A percentile compares a stretch with the other conserved stretches of the same genome.
These are phyloP conservation scores for Lagopus muta DNA, from an alignment of 2,113 vertebrate species.

Conservation along the genomic window DNA sequence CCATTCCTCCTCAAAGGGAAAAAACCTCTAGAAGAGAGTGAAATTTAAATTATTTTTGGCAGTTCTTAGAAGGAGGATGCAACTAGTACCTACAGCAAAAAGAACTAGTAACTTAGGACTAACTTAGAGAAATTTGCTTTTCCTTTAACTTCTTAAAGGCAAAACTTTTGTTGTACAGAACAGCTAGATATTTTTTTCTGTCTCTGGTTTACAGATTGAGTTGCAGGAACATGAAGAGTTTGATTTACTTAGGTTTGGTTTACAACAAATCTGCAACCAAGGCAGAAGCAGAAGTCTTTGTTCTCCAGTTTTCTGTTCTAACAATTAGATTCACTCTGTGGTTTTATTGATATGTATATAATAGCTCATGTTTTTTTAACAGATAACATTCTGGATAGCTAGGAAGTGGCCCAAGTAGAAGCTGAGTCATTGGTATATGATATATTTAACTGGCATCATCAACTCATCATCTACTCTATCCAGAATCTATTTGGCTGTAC, in stretches of 20 bases:
- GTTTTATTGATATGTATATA: neutral
- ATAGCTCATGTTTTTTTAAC: neutral
- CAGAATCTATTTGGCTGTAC: neutral
- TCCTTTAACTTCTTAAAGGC: constrained; percentile 7
- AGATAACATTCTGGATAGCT: neutral
- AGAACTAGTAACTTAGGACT: neutral
- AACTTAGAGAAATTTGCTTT: constrained; percentile 2
- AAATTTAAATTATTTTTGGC: constrained; percentile 34
- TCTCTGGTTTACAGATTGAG: neutral
- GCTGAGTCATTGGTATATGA: neutral
- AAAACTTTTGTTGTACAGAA: neutral
- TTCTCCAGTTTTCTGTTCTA: neutral
- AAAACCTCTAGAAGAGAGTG: constrained; percentile 35
- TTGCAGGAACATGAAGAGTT: neutral
- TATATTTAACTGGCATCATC: constrained; percentile 26
- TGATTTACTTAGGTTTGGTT: neutral
- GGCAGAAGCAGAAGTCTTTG: neutral
- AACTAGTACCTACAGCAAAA: constrained; percentile 18
- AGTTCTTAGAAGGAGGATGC: constrained; percentile 11
- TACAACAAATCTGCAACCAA: neutral
- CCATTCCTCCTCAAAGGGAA: constrained; percentile 34
- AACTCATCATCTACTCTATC: neutral
- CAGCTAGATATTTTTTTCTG: neutral
- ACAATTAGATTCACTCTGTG: neutral
- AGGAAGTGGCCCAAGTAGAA: constrained; percentile 6